Evolutionary conservation across 1,140 invertebrate genomes (phyloP), one percentile per base, ranked within the genome.

Genomic region (Magallana ariakensis): DNA sequence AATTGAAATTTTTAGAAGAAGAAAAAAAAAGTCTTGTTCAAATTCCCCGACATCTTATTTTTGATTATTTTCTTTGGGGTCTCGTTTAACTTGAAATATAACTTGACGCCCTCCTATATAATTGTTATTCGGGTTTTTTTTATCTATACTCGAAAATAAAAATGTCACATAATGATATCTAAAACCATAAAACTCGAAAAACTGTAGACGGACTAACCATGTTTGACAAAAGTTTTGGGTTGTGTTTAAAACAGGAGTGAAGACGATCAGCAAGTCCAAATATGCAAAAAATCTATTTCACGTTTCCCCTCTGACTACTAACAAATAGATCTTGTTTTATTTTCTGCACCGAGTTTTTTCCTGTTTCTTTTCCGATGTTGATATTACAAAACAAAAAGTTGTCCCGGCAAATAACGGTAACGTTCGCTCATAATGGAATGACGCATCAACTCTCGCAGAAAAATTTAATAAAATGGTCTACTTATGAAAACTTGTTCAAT

Each of bases 391-490:
- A 66, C 10, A 66, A 70, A 70, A 46, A 70, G 11, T 9, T 70
- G 6, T 70, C 62, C 19, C 19, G 26, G 16, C 19, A 22, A 75
- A 26, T 26, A 13, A 19, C 22, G 22, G 13, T 75, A 22, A 26
- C 7, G 26, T 75, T 75, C 11, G 22, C 66, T 75, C 66, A 75
- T 75, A 75, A 75, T 75, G 15, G 66, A 75, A 75, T 75, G 66
- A 75, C 66, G 66, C 66, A 75, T 75, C 66, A 75, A 75, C 66
- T 75, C 22, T 26, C 33, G 66, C 22, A 75, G 66, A 75, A 75
- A n/a, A 75, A 75, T 26, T 75, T 75, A 75, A 75, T 75, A 75
- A 75, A 75, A 75, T 75, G 66, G 66, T 75, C 66, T 75, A 75
- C 66, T 33, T 75, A 75, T 75, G 66, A 75, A 75, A 75, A 75